Base-by-base conservation (phyloP, 2,888 invertebrate genomes). In the Craniophora ligustri region DNA sequence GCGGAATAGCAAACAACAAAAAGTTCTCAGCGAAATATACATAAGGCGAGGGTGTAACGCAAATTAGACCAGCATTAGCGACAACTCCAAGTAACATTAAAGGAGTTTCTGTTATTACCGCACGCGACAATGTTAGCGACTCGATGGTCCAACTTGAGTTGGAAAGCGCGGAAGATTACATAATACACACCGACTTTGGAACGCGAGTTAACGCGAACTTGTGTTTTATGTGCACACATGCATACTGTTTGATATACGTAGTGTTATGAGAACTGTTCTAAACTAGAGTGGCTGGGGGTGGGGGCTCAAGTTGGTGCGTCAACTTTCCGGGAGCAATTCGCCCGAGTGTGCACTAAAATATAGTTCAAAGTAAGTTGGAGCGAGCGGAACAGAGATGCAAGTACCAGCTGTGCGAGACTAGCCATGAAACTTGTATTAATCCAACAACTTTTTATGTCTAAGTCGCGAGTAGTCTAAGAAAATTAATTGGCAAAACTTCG, bases 321-420 rank as follows among this genome's bases (percentile, higher is more conserved):
- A 84, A 84, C 84, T 85, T 79, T 79, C 75, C 72, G 65, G 75
- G 77, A 77, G 76, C 79, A 75, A 84, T 82, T 81, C 84, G 77
- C 76, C 74, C 63, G 78, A 81, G 78, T 81, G 76, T 76, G 81
- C 81, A 75, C 79, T 84, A 81, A 85, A 86, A 87, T 88, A 85
- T 88, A 88, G 88, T 87, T 85, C 87, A 85, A 86, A 87, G 81
- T 85, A 81, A 83, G 78, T 82, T 78, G 66, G 58, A 71, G 71
- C 64, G 70, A 46, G 73, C 66, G 73, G 75, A 76, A 74, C 77
- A 72, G 69, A 72, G 78, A 76, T 69, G 79, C 73, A 76, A 59
- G 73, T 62, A 68, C 59, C 76, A 73, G 71, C 72, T 78, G 76
- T 65, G 74, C 62, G 64, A 56, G 67, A 75, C 66, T 75, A 69